A percentile compares a stretch with the other conserved stretches of the same genome.
Conservation (phyloP, 2,113 vertebrate genomes). For the Sinocyclocheilus anophthalmus region DNA sequence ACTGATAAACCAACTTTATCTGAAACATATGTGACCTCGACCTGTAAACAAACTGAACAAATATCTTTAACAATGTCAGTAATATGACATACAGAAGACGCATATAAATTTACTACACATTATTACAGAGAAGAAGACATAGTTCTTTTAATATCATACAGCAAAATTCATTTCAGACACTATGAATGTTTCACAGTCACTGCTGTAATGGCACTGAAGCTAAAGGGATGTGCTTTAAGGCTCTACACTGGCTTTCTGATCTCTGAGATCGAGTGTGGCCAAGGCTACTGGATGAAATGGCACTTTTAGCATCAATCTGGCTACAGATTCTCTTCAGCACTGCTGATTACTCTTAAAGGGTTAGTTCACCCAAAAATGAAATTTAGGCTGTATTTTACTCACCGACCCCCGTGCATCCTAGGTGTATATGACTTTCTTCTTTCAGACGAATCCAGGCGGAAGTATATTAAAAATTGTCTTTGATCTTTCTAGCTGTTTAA, state of each 20-base stretch:
- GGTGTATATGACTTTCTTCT: too few relatives aligned
- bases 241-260: background rate
- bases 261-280: background rate
- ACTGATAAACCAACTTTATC: conserved; percentile 60
- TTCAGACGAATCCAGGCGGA: too few relatives aligned
- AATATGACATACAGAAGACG: conserved; percentile 66
- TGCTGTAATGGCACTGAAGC: conserved; percentile 22
- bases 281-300: conserved; percentile 9
- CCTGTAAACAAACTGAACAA: conserved; percentile 68
- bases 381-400: too few relatives aligned
- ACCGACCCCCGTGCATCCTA: too few relatives aligned
- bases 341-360: background rate
- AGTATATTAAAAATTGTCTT: too few relatives aligned
- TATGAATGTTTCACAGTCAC: conserved; percentile 20
- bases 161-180: background rate
- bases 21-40: conserved; percentile 63
- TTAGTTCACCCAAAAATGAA: too few relatives aligned
- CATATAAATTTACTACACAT: conserved; percentile 58
- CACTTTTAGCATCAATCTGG: background rate
- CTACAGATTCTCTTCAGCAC: background rate
- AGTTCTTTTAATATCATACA: conserved; percentile 15
- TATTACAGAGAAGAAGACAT: conserved; percentile 59
- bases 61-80: conserved; percentile 48
- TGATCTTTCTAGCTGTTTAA: too few relatives aligned
- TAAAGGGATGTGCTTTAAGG: conserved; percentile 29